Evolutionary conservation across 2,113 vertebrate species (phyloP).

Genomic region (Xerus inauris): DNA sequence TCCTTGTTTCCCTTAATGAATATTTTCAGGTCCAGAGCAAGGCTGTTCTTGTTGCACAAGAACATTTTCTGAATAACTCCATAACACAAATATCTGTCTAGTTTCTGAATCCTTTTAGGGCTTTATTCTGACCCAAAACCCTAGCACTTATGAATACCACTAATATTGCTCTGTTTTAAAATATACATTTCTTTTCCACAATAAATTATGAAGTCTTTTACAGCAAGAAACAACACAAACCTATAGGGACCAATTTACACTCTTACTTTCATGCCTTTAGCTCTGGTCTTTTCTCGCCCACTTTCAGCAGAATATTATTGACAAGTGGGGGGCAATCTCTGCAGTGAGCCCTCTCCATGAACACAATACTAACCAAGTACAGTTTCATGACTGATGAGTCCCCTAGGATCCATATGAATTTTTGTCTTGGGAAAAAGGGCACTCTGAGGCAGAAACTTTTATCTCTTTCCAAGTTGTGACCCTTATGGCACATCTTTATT

Average conservation of each 20-base stretch:
- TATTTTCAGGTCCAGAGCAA: background rate
- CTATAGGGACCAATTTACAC: background rate
- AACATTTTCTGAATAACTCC: background rate
- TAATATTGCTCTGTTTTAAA: background rate
- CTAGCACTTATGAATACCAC: background rate
- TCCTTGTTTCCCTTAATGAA: background rate
- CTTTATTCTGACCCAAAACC: background rate
- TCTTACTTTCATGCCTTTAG: no score
- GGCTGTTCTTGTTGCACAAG: background rate
- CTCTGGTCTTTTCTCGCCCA: background rate
- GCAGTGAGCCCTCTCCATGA: background rate
- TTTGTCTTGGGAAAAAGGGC: background rate
- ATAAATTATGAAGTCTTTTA: background rate
- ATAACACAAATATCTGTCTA: background rate
- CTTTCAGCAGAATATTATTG: background rate
- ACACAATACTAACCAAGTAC: background rate
- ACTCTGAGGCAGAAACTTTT: background rate
- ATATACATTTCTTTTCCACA: background rate
- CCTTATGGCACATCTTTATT: conserved; percentile 42
- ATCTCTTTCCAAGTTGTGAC: background rate
- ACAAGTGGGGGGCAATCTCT: accelerated
- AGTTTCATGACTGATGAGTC: no score
- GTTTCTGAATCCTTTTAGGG: conserved; percentile 4
- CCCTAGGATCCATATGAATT: background rate
- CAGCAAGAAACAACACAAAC: background rate